These are phyloP conservation scores for Calephelis perditalis DNA, from an alignment of 2,888 invertebrate species.

Conservation along the genomic window DNA sequence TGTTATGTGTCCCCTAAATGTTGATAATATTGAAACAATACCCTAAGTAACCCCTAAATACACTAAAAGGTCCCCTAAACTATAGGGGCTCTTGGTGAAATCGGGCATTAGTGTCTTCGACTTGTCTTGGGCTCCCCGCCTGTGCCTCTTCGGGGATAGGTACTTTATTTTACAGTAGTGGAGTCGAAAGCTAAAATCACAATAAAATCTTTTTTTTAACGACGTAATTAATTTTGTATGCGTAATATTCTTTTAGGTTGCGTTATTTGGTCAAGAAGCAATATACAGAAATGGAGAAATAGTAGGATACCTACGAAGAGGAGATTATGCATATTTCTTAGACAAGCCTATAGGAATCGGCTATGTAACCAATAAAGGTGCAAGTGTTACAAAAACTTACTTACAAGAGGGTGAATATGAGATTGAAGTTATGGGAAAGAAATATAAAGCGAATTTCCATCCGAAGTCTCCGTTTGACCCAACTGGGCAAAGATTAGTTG, in stretches of 20 bases:
- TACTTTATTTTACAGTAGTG: no score
- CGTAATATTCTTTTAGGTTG: constrained; percentile 60
- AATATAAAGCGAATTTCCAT: constrained; percentile 83
- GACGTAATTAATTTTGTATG: neutral
- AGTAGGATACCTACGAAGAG: constrained; percentile 89
- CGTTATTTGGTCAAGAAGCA: constrained; percentile 92
- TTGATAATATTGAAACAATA: no score
- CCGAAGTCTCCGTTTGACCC: constrained; percentile 91
- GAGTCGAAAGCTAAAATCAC: no score
- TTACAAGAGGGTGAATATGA: constrained; percentile 85
- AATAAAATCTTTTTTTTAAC: no score
- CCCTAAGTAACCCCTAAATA: no score
- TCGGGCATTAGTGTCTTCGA: no score
- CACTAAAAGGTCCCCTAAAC: no score
- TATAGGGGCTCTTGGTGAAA: no score
- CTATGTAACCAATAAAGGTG: constrained; percentile 78
- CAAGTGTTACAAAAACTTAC: constrained; percentile 81
- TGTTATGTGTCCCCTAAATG: no score
- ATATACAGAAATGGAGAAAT: constrained; percentile 87
- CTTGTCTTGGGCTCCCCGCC: no score
- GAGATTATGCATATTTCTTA: constrained; percentile 83
- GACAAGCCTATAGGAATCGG: constrained; percentile 78
- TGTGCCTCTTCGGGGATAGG: no score
- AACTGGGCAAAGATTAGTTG: constrained; percentile 83
- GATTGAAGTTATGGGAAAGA: constrained; percentile 88